Evolutionary conservation across 1,140 invertebrate species (phyloP).

Genomic region (Heliconius hermathena): DNA sequence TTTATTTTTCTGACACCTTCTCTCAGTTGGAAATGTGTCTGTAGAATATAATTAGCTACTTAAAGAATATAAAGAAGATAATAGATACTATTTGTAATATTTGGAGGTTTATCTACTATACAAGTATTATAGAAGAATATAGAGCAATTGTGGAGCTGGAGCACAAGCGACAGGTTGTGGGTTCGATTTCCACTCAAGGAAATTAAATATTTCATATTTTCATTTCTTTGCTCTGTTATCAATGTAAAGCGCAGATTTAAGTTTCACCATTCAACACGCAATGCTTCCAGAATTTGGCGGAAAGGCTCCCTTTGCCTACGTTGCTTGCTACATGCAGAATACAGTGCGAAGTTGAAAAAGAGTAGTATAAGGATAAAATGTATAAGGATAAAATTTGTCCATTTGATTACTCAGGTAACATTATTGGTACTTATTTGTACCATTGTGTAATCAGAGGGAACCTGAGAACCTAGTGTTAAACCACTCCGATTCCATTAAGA

Average conservation of each 20-base stretch:
- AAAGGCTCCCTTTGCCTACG: too few species aligned
- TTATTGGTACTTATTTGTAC: too few species aligned
- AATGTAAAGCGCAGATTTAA: neutral
- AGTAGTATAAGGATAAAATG: too few species aligned
- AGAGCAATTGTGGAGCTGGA: neutral
- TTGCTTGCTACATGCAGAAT: too few species aligned
- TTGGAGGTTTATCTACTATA: neutral
- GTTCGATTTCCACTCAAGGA: neutral
- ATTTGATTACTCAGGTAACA: too few species aligned
- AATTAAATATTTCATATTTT: neutral
- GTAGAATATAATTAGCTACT: neutral
- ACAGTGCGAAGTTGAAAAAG: too few species aligned
- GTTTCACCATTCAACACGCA: neutral
- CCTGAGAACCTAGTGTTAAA: too few species aligned
- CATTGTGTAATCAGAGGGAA: too few species aligned
- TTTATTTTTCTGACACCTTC: neutral
- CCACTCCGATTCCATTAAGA: too few species aligned
- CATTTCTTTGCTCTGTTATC: neutral
- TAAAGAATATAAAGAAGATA: too few species aligned
- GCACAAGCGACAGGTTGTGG: neutral
- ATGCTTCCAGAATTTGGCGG: neutral
- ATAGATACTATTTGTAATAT: neutral
- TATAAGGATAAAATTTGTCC: too few species aligned
- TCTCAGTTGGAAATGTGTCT: neutral
- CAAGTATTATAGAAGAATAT: too few species aligned